Evolutionary conservation across 2,797 vertebrate species (phyloP).

Genomic region (Geotrypetes seraphini): DNA sequence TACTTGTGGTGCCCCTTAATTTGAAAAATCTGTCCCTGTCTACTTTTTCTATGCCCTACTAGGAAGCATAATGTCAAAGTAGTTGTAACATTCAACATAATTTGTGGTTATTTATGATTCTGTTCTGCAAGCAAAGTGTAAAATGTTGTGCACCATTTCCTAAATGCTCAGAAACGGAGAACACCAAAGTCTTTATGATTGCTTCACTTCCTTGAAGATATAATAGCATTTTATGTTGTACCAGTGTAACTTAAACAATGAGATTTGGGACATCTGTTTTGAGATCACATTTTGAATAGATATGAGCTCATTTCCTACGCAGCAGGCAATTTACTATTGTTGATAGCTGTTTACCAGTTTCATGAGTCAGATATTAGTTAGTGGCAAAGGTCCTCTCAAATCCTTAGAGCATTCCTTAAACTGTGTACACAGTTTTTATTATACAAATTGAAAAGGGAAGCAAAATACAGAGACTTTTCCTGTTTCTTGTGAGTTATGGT

Average conservation of each 20-base stretch:
- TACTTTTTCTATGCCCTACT: too few relatives aligned
- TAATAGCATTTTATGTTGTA: slow-evolving; percentile 73
- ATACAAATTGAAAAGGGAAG: slow-evolving; percentile 42
- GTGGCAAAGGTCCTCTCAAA: slow-evolving; percentile 60
- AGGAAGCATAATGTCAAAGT: slow-evolving; percentile 19
- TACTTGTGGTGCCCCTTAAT: too few relatives aligned
- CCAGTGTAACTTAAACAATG: slow-evolving; percentile 67
- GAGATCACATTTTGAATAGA: slow-evolving; percentile 69
- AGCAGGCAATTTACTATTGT: slow-evolving; percentile 66
- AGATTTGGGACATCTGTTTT: slow-evolving; percentile 78
- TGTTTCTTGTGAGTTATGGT: slow-evolving; percentile 29
- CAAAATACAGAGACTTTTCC: slow-evolving; percentile 29
- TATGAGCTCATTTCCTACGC: slow-evolving; percentile 76
- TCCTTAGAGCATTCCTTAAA: slow-evolving; percentile 45
- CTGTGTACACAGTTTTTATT: slow-evolving; percentile 39
- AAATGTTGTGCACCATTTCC: slow-evolving; percentile 29
- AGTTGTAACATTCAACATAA: slow-evolving; percentile 29
- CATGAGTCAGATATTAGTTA: slow-evolving; percentile 59
- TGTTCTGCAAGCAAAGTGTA: slow-evolving; percentile 24
- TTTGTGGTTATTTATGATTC: slow-evolving; percentile 32
- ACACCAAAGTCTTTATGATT: slow-evolving; percentile 61
- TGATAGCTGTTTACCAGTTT: slow-evolving; percentile 70
- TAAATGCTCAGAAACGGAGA: slow-evolving; percentile 41
- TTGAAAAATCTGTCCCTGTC: too few relatives aligned
- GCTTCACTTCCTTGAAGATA: slow-evolving; percentile 94